Percentiles rank a stretch among this genome's conserved stretches.
Evolutionary conservation across 2,113 vertebrate species (phyloP).

Genomic region (Microcebus griseorufus): DNA sequence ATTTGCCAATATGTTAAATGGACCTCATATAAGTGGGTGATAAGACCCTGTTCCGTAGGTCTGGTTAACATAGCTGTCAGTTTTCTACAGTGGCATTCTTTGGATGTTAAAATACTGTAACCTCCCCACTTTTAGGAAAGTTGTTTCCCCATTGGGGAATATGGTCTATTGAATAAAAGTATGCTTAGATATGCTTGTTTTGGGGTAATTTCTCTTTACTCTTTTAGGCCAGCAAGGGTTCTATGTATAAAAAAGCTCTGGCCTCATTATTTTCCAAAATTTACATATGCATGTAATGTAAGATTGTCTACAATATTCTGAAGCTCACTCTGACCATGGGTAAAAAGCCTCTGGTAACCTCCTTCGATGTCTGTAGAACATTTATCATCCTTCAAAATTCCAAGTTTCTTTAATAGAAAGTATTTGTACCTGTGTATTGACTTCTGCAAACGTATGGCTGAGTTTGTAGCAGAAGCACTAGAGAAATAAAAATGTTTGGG

Average conservation of each 20-base stretch:
- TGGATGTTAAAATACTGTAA: not conserved
- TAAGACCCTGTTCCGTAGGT: not conserved
- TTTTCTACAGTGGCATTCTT: not conserved
- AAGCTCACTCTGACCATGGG: not conserved
- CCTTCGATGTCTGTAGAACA: not conserved
- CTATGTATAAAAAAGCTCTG: constrained; percentile 25
- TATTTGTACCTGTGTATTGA: not conserved
- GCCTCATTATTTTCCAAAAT: constrained; percentile 12
- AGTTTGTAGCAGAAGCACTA: not conserved
- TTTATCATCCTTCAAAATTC: not conserved
- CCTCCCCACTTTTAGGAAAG: not conserved
- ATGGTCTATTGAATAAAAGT: not conserved
- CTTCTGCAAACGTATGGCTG: not conserved
- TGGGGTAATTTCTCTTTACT: not conserved
- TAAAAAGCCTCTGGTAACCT: not conserved
- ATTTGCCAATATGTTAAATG: constrained; percentile 3
- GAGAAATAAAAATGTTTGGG: not conserved
- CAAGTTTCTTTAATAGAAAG: not conserved
- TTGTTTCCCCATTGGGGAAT: not conserved
- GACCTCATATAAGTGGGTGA: not conserved
- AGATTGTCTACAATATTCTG: not conserved
- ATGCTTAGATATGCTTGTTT: not conserved
- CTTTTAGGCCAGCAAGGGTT: not conserved
- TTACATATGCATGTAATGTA: not conserved
- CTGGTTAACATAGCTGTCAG: not conserved